Evolutionary conservation across 1,140 invertebrate species (phyloP), one percentile per base, ranked within the genome.

Genomic region (Cyphomyrmex costatus): DNA sequence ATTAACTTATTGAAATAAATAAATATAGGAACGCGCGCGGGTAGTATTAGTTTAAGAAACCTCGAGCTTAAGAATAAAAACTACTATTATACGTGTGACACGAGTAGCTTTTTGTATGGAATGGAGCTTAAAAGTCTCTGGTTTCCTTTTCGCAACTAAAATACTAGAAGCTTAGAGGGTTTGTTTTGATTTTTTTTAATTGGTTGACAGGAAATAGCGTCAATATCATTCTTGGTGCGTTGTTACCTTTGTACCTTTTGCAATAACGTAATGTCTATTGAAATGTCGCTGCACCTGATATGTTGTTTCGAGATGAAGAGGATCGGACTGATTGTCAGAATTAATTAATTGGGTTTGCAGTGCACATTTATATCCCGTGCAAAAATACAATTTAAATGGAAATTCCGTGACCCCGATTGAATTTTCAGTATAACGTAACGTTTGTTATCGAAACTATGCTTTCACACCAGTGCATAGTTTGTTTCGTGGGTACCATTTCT

Each of bases 311-410:
- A 60, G 73, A 27, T 56, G 83, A 70, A 77, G 82, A 53, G 61
- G 53, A 79, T 63, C 61, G 46, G 58, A 65, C 49, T 85, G 71
- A 85, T 76, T 85, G 71, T 85, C 61, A 53, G 74, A 76, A 78
- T 85, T 85, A 78, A 85, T 85, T 77, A 77, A 85, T 85, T 76
- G 61, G 74, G 49, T 77, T 58, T 53, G 49, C 83, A 66, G 83
- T 27, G 60, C 33, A 53, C 79, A 83, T 83, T 83, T 83, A 74
- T 83, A 63, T 73, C 27, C 19, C 27, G 42, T 27, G 36, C 68
- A 83, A 83, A 83, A 83, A 83, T 60, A 71, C 79, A 74, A 83
- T 83, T 74, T 83, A 83, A 74, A 83, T 83, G 79, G 79, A 83
- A 83, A 83, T 83, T 83, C 68, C 79, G 68, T 60, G 79, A 83